Evolutionary conservation across 2,888 invertebrate genomes (phyloP).

Genomic region (Sarcophaga variegata): DNA sequence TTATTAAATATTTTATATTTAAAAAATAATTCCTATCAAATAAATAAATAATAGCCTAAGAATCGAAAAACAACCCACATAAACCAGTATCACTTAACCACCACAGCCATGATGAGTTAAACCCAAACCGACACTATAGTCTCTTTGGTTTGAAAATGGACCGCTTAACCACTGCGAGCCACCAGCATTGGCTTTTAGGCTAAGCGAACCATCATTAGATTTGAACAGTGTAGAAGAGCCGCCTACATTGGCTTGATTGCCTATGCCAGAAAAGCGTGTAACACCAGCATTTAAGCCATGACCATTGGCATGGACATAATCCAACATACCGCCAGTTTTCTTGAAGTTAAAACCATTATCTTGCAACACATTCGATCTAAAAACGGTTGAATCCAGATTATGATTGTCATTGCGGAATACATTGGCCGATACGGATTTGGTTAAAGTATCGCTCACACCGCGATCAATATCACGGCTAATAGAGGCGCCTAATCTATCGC

Average conservation of each 20-base stretch:
- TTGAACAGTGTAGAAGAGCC: conserved; percentile 33
- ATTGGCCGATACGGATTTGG: conserved; percentile 29
- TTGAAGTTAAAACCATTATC: conserved; percentile 36
- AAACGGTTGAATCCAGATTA: conserved; percentile 33
- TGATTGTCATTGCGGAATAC: conserved; percentile 14
- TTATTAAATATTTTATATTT: no score
- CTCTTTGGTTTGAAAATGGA: conserved; percentile 15
- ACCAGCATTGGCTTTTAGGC: conserved; percentile 32
- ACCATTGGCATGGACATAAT: conserved; percentile 31
- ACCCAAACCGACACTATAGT: conserved; percentile 40
- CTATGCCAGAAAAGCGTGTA: conserved; percentile 34
- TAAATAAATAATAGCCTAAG: no score
- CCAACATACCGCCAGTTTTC: conserved; percentile 32
- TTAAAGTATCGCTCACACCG: conserved; percentile 46
- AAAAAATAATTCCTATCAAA: no score
- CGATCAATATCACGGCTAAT: conserved; percentile 40
- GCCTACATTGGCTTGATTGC: conserved; percentile 22
- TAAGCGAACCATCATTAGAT: conserved; percentile 40
- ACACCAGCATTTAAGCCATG: conserved; percentile 45
- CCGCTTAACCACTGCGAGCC: conserved; percentile 39
- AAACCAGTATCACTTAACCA: no score
- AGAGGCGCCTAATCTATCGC: conserved; percentile 16
- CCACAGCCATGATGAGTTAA: background rate
- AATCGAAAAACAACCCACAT: no score
- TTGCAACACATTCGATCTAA: conserved; percentile 16